Base-by-base conservation (phyloP, 2,113 vertebrate genomes). In the Grallaria varia region DNA sequence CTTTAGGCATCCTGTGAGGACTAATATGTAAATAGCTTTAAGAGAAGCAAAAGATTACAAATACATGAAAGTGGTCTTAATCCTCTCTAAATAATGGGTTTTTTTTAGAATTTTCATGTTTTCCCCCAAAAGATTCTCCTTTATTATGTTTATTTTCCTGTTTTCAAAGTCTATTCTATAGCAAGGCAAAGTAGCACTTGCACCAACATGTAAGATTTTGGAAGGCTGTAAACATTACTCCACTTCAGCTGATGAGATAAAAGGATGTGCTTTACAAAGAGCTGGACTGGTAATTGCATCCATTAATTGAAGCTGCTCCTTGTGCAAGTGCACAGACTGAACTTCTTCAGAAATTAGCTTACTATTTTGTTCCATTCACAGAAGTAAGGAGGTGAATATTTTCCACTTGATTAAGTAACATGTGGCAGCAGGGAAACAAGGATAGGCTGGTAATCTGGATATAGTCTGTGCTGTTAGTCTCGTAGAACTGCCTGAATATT, bases 221-320 rank as follows among this genome's bases (percentile, higher is more conserved):
- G 53, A 92, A 76, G 84, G 49, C 49, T n/a, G 53, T 90, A 86
- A 93, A 59, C 28, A 49, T 90, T 72, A 42, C 73, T 87, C 53
- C 66, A 63, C 21, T 78, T 92, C 58, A 91, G 40, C 44, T 84
- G 81, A 55, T 85, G 74, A 95, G 74, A 87, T 82, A 87, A 92
- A 93, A 74, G 40, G n/a, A 64, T 1, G 8, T 56, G 24, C 64
- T 91, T 91, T 89, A 52, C 62, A 83, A 89, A 85, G 37, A 89
- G 17, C 50, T 73, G 53, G 33, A 64, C 60, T 58, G 37, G 33
- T 63, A 69, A 45, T 39, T 20, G 15, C 25, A 35, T 45, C 42
- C 33, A 42, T 28, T 62, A 77, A 49, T 53, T 75, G 78, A 93
- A 95, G 69, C 23, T 91, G 15, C 42, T 63, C 8, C 42, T 75